Percentiles rank a stretch among this genome's conserved stretches.
Evolutionary conservation across 1,140 invertebrate genomes (phyloP).

Genomic region (Pseudomyrmex flavicornis): DNA sequence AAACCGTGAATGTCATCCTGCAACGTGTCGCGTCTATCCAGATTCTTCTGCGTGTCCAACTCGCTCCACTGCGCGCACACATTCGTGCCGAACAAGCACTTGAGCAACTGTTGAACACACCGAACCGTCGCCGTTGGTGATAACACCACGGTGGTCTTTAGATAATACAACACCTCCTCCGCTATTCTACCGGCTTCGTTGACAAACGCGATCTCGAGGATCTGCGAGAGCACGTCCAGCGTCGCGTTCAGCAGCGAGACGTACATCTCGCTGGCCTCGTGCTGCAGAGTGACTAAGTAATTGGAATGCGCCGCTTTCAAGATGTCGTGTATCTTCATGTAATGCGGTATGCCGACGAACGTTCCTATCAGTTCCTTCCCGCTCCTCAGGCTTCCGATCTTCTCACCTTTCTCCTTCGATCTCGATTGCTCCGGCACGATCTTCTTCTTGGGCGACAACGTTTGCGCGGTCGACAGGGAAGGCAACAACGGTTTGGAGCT

Average conservation of each 20-base stretch:
- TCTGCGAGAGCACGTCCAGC: slow-evolving; percentile 89
- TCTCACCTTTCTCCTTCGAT: slow-evolving; percentile 76
- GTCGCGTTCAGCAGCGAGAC: slow-evolving; percentile 88
- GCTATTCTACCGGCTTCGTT: slow-evolving; percentile 90
- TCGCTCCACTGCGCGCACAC: slow-evolving; percentile 89
- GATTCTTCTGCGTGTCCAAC: slow-evolving; percentile 74
- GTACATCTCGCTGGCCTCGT: slow-evolving; percentile 91
- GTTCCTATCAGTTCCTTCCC: slow-evolving; percentile 85
- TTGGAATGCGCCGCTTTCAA: slow-evolving; percentile 91
- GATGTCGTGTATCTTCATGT: slow-evolving; percentile 91
- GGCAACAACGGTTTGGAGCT: slow-evolving; percentile 85
- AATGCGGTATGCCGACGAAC: slow-evolving; percentile 90
- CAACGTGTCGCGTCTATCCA: slow-evolving; percentile 56
- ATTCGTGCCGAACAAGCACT: slow-evolving; percentile 93
- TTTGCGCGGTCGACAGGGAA: slow-evolving; percentile 85
- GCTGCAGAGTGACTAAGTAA: slow-evolving; percentile 92
- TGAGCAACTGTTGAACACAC: slow-evolving; percentile 93
- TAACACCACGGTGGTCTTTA: slow-evolving; percentile 90
- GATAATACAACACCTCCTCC: slow-evolving; percentile 93
- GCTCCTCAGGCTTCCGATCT: slow-evolving; percentile 63
- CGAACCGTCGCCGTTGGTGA: slow-evolving; percentile 90
- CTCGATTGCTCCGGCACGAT: slow-evolving; percentile 75
- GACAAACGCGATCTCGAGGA: slow-evolving; percentile 92
- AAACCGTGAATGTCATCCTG: slow-evolving; percentile 74
- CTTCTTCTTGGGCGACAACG: slow-evolving; percentile 86